Evolutionary conservation across 1,140 invertebrate species (phyloP).

Genomic region (Melitaea cinxia): DNA sequence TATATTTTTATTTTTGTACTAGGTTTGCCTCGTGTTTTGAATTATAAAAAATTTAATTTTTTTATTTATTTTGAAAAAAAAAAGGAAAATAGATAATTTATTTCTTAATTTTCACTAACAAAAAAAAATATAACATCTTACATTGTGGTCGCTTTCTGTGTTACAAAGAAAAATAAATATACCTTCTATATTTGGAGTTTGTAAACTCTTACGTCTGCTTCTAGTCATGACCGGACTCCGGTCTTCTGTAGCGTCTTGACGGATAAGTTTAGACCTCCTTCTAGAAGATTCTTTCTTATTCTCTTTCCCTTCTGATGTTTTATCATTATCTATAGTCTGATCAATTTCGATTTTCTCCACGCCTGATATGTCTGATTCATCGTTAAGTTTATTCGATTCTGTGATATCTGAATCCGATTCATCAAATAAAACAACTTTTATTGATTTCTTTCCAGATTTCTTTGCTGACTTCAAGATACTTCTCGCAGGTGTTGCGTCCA

Average conservation of each 20-base stretch:
- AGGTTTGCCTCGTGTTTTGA: too few species aligned
- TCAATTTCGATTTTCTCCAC: slow-evolving; percentile 19
- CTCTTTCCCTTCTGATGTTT: slow-evolving; percentile 38
- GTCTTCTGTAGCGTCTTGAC: slow-evolving; percentile 55
- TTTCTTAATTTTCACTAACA: too few species aligned
- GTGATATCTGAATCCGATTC: slow-evolving; percentile 9
- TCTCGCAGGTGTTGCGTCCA: slow-evolving; percentile 56
- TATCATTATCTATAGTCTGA: slow-evolving; percentile 25
- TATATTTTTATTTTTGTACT: too few species aligned
- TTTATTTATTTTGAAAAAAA: too few species aligned
- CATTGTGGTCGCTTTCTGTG: too few species aligned
- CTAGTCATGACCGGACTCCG: slow-evolving; percentile 49
- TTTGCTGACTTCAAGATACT: slow-evolving; percentile 54
- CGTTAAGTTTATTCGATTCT: not conserved
- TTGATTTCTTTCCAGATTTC: slow-evolving; percentile 52
- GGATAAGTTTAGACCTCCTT: slow-evolving; percentile 40
- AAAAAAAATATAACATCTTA: too few species aligned
- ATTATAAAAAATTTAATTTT: too few species aligned
- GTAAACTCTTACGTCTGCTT: slow-evolving; percentile 51
- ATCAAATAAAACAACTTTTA: slow-evolving; percentile 63
- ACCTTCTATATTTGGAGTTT: slow-evolving; percentile 16
- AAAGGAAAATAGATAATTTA: too few species aligned
- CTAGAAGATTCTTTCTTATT: slow-evolving; percentile 40
- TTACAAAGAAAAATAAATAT: too few species aligned
- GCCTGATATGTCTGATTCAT: not conserved